Base-by-base conservation (phyloP, 2,797 vertebrate genomes). In the Lerista edwardsae region DNA sequence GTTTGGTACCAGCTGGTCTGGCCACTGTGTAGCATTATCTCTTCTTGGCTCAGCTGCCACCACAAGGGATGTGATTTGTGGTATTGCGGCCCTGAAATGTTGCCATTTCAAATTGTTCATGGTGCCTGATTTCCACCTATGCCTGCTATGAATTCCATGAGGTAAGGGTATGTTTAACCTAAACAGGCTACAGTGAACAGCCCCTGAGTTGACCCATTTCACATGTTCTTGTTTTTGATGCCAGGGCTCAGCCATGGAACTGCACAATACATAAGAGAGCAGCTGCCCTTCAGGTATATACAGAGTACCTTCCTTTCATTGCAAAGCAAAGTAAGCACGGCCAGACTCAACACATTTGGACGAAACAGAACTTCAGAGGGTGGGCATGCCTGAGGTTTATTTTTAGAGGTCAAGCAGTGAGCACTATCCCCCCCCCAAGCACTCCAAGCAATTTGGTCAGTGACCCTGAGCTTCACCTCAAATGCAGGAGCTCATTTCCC, bases 1-100 rank as follows among this genome's bases (percentile, higher is more conserved):
- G 29, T 61, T 86, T 83, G 80, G 73, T 75, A 47, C 51, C 62
- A 85, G 51, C 41, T 79, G 57, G 44, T 64, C 25, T 36, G 59
- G 36, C 62, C 64, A 68, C 47, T 19, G 12, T 75, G 39, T 69
- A 81, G 62, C 23, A 36, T 86, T 71, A 51, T 61, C 62, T 79
- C 51, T 44, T 68, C 14, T 80, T 31, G 12, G 15, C 39, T 61
- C 4, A 25, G 36, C 8, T 61, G 25, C 31, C 69, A 17, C 34
- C 17, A 75, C 19, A 34, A 11, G 67, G 27, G 67, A 57, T 31
- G 21, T 75, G 39, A 31, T 73, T 78, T 59, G 31, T 75, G 64
- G 36, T 36, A 21, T 51, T 31, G 65, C 12, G 14, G 27, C 29
- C 6, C 51, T 62, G 67, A 41, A 67, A 67, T 47, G 62, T 68